phyloP scores from a whole-genome alignment of 2,888 invertebrate genomes.

The Dynastes tityus region DNA sequence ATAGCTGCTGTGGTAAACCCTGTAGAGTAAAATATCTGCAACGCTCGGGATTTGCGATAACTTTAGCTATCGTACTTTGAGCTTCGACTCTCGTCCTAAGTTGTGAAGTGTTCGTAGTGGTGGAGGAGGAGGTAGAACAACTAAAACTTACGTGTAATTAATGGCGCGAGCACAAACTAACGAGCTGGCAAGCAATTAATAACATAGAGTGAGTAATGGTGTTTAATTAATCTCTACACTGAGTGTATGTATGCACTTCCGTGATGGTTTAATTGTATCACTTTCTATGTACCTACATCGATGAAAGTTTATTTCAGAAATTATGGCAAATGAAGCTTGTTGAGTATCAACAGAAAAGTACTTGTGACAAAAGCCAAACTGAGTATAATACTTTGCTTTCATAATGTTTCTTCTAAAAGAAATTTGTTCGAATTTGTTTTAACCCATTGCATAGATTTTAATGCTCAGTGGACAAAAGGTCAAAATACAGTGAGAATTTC shows the following conservation, averaged over 20 bases:
- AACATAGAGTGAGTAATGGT: not conserved
- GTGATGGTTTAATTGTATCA: not conserved
- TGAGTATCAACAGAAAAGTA: too few relatives aligned
- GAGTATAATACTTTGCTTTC: too few relatives aligned
- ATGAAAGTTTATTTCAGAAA: too few relatives aligned
- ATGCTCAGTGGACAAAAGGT: too few relatives aligned
- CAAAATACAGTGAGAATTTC: too few relatives aligned
- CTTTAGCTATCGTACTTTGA: not conserved
- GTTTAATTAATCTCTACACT: conserved; percentile 1
- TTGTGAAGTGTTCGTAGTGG: too few relatives aligned
- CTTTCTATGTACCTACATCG: not conserved
- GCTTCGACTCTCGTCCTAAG: not conserved
- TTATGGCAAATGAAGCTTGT: too few relatives aligned
- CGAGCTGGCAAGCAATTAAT: conserved; percentile 4
- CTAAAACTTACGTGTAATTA: conserved; percentile 4
- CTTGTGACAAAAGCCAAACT: too few relatives aligned
- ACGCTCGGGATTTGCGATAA: conserved; percentile 2
- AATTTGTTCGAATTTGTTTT: too few relatives aligned
- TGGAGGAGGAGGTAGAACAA: not conserved
- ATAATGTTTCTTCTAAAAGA: too few relatives aligned
- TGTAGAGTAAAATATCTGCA: not conserved
- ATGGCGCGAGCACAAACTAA: not conserved
- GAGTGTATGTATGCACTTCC: not conserved
- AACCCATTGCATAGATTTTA: too few relatives aligned
- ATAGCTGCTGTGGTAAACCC: conserved; percentile 16